Percentiles rank a stretch among this genome's conserved stretches.
Evolutionary conservation across 2,888 invertebrate genomes (phyloP).

Genomic region (Hydroisotoma schaefferi): DNA sequence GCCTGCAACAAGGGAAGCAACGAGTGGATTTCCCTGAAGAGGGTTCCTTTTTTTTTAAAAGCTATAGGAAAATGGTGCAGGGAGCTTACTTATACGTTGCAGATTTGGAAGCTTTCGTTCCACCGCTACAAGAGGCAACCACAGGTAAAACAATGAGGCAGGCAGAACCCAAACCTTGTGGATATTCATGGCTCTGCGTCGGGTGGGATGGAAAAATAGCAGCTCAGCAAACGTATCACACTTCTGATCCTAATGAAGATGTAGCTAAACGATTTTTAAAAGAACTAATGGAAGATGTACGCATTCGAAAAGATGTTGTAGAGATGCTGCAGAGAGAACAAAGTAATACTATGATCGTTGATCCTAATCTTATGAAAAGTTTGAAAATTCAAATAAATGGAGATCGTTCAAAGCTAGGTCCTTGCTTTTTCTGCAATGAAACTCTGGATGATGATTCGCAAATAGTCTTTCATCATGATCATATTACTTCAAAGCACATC

Average conservation of each 20-base stretch:
- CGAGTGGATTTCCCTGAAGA: no score
- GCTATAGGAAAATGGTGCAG: no score
- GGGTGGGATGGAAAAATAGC: no score
- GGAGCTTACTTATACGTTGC: constrained; percentile 11
- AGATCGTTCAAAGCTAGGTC: not conserved
- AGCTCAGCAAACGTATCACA: not conserved
- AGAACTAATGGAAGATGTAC: not conserved
- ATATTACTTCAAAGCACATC: constrained; percentile 8
- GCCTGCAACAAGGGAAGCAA: no score
- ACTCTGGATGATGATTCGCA: not conserved
- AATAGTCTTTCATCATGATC: constrained; percentile 23
- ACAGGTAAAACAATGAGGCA: not conserved
- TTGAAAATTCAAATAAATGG: not conserved
- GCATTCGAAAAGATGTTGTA: not conserved
- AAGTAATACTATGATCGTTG: not conserved
- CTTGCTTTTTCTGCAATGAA: not conserved
- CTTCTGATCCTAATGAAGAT: constrained; percentile 11
- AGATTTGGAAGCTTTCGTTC: constrained; percentile 29
- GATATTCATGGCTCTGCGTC: constrained; percentile 12
- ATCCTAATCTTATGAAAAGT: no score
- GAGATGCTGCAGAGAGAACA: not conserved
- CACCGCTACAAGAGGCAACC: no score
- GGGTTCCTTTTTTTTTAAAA: no score
- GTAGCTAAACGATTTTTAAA: constrained; percentile 5
- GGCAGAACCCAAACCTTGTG: constrained; percentile 17